phyloP scores from a whole-genome alignment of 2,888 invertebrate species.

The Trilocha varians region DNA sequence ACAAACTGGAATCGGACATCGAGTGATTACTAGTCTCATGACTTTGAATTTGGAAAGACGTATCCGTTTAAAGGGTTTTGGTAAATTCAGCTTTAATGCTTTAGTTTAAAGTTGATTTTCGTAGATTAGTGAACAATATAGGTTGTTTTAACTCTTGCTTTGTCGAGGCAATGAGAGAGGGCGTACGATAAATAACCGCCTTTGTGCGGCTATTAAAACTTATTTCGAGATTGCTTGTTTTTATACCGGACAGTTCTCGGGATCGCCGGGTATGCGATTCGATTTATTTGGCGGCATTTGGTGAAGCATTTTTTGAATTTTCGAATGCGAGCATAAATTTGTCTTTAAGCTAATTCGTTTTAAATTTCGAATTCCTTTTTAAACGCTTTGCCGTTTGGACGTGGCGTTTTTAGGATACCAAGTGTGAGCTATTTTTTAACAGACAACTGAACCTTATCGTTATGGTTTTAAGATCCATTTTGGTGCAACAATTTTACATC shows the following conservation, averaged over 20 bases:
- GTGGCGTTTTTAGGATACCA: neutral
- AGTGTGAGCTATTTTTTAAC: neutral
- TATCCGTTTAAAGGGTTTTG: slow-evolving; percentile 32
- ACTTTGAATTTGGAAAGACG: slow-evolving; percentile 49
- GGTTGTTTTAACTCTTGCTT: slow-evolving; percentile 51
- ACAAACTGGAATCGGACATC: slow-evolving; percentile 57
- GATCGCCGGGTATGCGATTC: slow-evolving; percentile 35
- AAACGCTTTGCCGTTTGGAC: no score
- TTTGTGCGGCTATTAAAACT: slow-evolving; percentile 70
- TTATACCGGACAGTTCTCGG: slow-evolving; percentile 29
- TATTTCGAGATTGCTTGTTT: slow-evolving; percentile 65
- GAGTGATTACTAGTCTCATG: slow-evolving; percentile 66
- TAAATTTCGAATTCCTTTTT: neutral
- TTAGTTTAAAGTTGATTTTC: slow-evolving; percentile 39
- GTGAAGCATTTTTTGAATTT: slow-evolving; percentile 2
- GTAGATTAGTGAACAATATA: slow-evolving; percentile 24
- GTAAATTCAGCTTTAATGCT: slow-evolving; percentile 37
- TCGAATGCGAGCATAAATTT: neutral
- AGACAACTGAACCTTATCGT: neutral
- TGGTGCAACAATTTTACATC: neutral
- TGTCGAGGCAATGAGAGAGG: slow-evolving; percentile 70
- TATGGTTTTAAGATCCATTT: no score
- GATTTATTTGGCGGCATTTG: slow-evolving; percentile 21
- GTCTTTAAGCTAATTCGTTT: neutral
- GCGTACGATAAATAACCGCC: slow-evolving; percentile 73